phyloP scores from a whole-genome alignment of 2,797 vertebrate genomes.

The Enteromius afrohamiltoni region DNA sequence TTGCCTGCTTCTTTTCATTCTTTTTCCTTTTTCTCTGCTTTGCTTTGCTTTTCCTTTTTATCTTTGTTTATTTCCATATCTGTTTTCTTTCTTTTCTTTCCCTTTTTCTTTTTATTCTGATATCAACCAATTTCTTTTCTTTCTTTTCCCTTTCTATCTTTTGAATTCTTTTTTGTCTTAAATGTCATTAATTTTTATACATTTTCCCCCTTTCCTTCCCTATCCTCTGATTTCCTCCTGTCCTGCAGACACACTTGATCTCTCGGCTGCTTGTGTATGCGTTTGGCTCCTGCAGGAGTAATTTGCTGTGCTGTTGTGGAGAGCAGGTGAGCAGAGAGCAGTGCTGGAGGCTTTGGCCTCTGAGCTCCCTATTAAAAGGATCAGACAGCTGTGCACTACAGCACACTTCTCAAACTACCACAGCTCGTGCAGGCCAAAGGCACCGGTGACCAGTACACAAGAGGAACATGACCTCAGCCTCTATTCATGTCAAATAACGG shows the following conservation, averaged over 20 bases:
- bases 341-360: constrained; percentile 32
- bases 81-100: background rate
- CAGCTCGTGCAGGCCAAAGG: constrained; percentile 27
- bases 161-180: background rate
- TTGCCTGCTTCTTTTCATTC: background rate
- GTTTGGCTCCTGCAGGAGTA: constrained; percentile 28
- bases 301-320: constrained; percentile 19
- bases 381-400: constrained; percentile 36
- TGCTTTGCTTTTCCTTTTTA: no score
- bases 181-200: background rate
- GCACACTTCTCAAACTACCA: constrained; percentile 20
- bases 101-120: background rate
- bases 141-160: background rate
- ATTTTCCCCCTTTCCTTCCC: background rate
- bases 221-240: background rate
- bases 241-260: constrained; percentile 12
- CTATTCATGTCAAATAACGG: constrained; percentile 55
- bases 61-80: background rate
- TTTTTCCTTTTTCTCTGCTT: background rate
- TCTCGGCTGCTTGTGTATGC: constrained; percentile 30
- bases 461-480: constrained; percentile 60
- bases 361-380: constrained; percentile 43
- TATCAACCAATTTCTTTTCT: background rate
- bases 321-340: constrained; percentile 28
- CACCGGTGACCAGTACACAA: constrained; percentile 56